A percentile compares a stretch with the other conserved stretches of the same genome.
Conservation (phyloP, 2,888 invertebrate species). For the Dryadula phaetusa region DNA sequence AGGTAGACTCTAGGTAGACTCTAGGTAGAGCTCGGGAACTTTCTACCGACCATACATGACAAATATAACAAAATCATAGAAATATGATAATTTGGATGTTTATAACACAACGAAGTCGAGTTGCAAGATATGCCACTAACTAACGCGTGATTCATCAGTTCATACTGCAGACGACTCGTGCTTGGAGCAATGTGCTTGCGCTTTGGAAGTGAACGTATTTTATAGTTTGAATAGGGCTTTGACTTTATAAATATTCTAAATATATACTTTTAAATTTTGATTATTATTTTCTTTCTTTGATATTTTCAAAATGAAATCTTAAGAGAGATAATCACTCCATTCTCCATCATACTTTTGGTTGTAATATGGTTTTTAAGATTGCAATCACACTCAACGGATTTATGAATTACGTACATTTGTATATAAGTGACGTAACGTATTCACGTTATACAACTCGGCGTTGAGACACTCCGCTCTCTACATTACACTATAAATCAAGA, state of each 20-base stretch:
- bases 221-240: neutral
- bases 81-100: constrained; percentile 23
- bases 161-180: constrained; percentile 17
- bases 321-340: too few species aligned
- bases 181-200: constrained; percentile 17
- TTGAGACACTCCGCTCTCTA: too few species aligned
- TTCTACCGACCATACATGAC: neutral
- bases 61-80: neutral
- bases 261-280: neutral
- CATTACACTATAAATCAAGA: too few species aligned
- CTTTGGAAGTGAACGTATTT: constrained; percentile 5
- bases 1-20: too few species aligned
- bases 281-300: too few species aligned
- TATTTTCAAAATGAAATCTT: too few species aligned
- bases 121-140: constrained; percentile 25
- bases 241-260: neutral
- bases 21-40: neutral
- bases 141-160: constrained; percentile 32
- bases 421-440: too few species aligned
- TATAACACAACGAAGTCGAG: constrained; percentile 18
- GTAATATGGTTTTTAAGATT: too few species aligned
- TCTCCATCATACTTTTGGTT: too few species aligned
- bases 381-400: too few species aligned
- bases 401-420: too few species aligned
- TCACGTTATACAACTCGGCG: too few species aligned